Conservation (phyloP, 2,888 invertebrate species). For the Mythimna impura region DNA sequence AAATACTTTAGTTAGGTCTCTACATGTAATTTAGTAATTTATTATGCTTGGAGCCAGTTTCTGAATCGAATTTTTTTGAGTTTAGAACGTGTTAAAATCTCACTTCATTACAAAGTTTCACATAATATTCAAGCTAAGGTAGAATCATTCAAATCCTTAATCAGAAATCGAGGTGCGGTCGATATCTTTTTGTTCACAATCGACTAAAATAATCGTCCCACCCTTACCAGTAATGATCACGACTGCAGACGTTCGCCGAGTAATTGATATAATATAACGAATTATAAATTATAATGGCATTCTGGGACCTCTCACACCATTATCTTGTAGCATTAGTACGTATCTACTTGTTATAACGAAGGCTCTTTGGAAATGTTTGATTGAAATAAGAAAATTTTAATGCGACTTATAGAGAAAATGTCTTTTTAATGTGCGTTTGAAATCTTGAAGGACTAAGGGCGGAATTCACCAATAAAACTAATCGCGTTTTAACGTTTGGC, state of each 20-base stretch:
- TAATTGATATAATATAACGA: constrained; percentile 61
- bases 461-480: no score
- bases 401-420: neutral
- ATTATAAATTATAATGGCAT: constrained; percentile 60
- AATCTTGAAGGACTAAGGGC: no score
- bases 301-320: constrained; percentile 42
- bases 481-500: no score
- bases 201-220: constrained; percentile 33
- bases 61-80: no score
- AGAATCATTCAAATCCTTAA: no score
- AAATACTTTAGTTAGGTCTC: no score
- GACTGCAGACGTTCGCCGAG: constrained; percentile 58
- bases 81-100: no score
- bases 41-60: no score
- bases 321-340: constrained; percentile 40
- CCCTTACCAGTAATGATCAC: constrained; percentile 57
- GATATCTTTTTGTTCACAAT: neutral
- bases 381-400: constrained; percentile 26
- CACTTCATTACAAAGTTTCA: no score
- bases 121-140: no score
- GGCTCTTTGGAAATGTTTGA: constrained; percentile 32
- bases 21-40: no score
- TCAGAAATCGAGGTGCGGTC: neutral
- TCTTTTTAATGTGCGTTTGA: neutral
- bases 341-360: constrained; percentile 34